phyloP scores from a whole-genome alignment of 2,797 vertebrate genomes.

The Sebastes glaucus region DNA sequence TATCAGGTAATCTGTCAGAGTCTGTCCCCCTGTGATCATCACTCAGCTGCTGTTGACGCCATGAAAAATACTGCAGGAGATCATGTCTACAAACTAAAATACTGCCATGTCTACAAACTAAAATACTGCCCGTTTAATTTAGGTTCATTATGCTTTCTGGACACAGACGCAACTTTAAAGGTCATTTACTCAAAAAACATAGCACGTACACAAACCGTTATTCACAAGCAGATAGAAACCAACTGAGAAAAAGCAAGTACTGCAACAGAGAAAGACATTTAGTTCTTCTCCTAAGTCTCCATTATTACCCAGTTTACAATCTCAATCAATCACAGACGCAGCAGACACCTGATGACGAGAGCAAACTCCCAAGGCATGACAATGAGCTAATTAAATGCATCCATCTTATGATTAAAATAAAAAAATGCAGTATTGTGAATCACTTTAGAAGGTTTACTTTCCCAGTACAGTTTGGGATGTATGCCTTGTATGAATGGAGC shows the following conservation, averaged over 20 bases:
- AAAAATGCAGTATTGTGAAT: not conserved
- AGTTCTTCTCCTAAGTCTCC: not conserved
- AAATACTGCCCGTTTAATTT: conserved; percentile 13
- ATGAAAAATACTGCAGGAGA: conserved; percentile 23
- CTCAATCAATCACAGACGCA: conserved; percentile 32
- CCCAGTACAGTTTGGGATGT: not conserved
- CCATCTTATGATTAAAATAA: conserved; percentile 28
- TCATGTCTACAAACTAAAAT: not conserved
- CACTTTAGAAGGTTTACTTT: not conserved
- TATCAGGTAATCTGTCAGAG: conserved; percentile 46
- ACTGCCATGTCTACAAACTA: conserved; percentile 9
- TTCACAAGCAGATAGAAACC: not conserved
- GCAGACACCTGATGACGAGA: conserved; percentile 2
- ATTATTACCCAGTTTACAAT: conserved; percentile 1
- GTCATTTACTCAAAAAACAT: not conserved
- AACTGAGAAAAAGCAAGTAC: not conserved
- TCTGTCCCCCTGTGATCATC: conserved; percentile 34
- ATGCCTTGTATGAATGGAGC: not conserved
- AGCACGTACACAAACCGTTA: not conserved
- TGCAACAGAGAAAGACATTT: conserved; percentile 1
- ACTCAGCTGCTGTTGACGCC: conserved; percentile 26
- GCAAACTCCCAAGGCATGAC: conserved; percentile 6
- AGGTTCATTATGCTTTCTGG: not conserved
- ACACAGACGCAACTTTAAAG: not conserved
- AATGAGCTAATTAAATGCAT: conserved; percentile 33